Evolutionary conservation across 2,888 invertebrate species (phyloP).

Genomic region (Zaprionus obscuricornis): DNA sequence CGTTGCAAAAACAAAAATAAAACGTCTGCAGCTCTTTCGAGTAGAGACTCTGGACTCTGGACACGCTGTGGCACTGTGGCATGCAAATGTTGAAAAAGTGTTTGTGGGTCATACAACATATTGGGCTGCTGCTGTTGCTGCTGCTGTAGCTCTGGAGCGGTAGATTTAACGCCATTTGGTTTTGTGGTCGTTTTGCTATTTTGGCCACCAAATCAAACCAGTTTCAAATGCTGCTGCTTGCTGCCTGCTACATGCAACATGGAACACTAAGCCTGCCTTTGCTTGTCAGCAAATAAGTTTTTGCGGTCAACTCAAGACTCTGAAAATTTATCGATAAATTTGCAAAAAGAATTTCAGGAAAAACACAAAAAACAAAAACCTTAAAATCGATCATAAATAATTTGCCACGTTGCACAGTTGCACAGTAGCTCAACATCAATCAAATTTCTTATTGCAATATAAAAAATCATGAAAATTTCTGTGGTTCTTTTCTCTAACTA

Average conservation of each 20-base stretch:
- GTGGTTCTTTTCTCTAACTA: too few relatives aligned
- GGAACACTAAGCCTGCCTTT: slow-evolving; percentile 1
- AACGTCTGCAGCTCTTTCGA: too few relatives aligned
- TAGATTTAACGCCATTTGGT: slow-evolving; percentile 38
- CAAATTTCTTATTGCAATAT: too few relatives aligned
- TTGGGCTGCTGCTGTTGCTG: slow-evolving; percentile 26
- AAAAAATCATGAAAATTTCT: too few relatives aligned
- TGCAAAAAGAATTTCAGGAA: too few relatives aligned
- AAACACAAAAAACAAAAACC: too few relatives aligned
- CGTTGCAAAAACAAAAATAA: too few relatives aligned
- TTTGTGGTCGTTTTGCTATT: slow-evolving; percentile 12
- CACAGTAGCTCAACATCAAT: too few relatives aligned
- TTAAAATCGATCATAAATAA: too few relatives aligned
- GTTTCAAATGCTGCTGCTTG: slow-evolving; percentile 29
- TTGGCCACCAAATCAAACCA: slow-evolving; percentile 59
- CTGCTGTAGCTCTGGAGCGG: background rate
- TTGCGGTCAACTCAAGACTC: slow-evolving; percentile 62
- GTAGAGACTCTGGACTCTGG: too few relatives aligned
- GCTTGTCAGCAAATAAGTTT: slow-evolving; percentile 51
- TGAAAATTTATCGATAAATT: slow-evolving; percentile 20
- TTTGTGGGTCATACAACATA: slow-evolving; percentile 67
- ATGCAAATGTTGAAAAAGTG: slow-evolving; percentile 57
- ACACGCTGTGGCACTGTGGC: slow-evolving; percentile 22
- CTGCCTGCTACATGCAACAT: background rate
- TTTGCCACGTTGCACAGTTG: too few relatives aligned